Percentiles rank a stretch among this genome's conserved stretches.
Conservation (phyloP, 2,797 vertebrate genomes). For the Gambelia wislizenii region DNA sequence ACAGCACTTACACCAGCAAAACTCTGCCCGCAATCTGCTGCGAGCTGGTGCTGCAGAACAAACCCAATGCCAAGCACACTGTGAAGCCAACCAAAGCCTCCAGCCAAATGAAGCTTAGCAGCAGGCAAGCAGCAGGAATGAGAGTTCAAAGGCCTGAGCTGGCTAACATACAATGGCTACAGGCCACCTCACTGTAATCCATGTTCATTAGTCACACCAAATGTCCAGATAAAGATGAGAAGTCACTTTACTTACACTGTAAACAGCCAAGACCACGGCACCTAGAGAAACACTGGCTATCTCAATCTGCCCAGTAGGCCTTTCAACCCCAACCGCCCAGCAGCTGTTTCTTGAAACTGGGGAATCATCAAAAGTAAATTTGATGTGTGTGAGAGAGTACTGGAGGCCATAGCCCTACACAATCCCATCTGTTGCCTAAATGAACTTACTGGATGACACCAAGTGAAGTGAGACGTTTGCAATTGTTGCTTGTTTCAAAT, state of each 20-base stretch:
- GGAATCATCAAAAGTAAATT: not conserved
- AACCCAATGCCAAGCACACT: slow-evolving; percentile 1
- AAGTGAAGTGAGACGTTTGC: not conserved
- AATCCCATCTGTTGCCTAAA: slow-evolving; percentile 4
- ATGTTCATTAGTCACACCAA: slow-evolving; percentile 15
- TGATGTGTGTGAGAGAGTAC: not conserved
- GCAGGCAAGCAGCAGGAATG: slow-evolving; percentile 7
- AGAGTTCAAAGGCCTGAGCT: not conserved
- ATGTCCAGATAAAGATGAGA: slow-evolving; percentile 4
- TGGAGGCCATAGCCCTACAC: not conserved
- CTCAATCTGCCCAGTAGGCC: not conserved
- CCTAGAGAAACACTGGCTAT: not conserved
- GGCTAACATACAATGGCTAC: not conserved
- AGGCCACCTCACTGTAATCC: not conserved
- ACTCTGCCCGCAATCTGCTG: not conserved
- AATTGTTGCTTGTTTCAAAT: not conserved
- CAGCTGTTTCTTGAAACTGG: not conserved
- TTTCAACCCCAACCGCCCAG: not conserved
- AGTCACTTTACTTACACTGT: not conserved
- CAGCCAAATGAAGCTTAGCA: slow-evolving; percentile 2
- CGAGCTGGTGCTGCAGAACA: not conserved
- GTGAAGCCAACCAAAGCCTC: not conserved
- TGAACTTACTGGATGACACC: not conserved
- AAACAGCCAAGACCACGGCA: not conserved
- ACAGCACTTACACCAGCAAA: not conserved